Evolutionary conservation across 2,888 invertebrate species (phyloP).

Genomic region (Tenthredo notha): DNA sequence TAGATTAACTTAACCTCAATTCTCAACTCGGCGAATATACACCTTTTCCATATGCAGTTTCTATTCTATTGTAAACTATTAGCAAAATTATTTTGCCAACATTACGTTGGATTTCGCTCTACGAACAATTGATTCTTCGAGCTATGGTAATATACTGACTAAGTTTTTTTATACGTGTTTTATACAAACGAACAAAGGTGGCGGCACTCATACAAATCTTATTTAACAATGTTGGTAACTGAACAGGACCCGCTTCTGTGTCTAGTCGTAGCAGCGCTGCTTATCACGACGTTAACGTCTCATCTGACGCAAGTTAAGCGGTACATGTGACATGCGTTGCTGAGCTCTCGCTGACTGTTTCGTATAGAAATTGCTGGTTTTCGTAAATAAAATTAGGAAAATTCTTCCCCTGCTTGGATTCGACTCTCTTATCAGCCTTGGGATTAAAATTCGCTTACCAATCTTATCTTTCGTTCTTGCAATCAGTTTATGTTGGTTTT

Average conservation of each 20-base stretch:
- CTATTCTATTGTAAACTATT: not conserved
- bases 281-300: too few species aligned
- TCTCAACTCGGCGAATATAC: not conserved
- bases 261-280: not conserved
- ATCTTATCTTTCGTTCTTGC: not conserved
- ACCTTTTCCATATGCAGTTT: not conserved
- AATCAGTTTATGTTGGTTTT: not conserved
- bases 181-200: not conserved
- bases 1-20: slow-evolving; percentile 21
- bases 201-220: not conserved
- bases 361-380: too few species aligned
- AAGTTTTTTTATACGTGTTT: not conserved
- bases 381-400: too few species aligned
- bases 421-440: not conserved
- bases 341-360: too few species aligned
- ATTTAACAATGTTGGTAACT: not conserved
- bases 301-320: too few species aligned
- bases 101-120: not conserved
- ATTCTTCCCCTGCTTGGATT: not conserved
- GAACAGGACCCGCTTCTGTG: not conserved
- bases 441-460: not conserved
- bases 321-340: too few species aligned
- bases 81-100: not conserved
- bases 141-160: not conserved
- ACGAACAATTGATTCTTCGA: not conserved